Percentiles rank a stretch among this genome's conserved stretches.
phyloP scores from a whole-genome alignment of 2,113 vertebrate species.

The Dendropsophus ebraccatus region DNA sequence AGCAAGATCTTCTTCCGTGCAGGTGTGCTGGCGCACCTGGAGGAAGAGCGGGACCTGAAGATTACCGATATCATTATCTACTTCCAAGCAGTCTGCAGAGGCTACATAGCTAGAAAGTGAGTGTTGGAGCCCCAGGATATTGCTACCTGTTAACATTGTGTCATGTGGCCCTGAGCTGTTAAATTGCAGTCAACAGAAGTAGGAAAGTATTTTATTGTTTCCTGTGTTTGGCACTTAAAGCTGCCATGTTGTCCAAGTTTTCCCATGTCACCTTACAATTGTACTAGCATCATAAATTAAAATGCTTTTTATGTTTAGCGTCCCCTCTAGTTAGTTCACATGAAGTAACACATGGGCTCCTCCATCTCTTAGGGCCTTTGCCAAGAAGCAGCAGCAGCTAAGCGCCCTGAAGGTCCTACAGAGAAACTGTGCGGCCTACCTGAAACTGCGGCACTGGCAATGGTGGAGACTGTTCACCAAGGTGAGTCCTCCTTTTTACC shows the following conservation, averaged over 20 bases:
- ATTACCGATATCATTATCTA: conserved; percentile 98
- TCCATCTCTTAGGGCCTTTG: conserved; percentile 82
- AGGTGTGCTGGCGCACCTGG: conserved; percentile 94
- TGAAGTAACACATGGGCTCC: neutral
- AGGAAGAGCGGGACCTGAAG: conserved; percentile 96
- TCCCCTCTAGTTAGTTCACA: no score
- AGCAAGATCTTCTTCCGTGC: conserved; percentile 99
- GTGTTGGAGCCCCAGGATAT: no score
- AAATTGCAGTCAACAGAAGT: no score
- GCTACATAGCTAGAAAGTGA: conserved; percentile 95
- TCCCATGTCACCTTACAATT: no score
- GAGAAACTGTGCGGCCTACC: conserved; percentile 95
- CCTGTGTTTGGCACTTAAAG: no score
- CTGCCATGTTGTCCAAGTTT: no score
- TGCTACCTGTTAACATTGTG: no score
- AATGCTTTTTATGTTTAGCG: no score
- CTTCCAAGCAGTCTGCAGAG: conserved; percentile 96
- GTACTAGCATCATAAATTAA: no score
- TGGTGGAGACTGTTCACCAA: conserved; percentile 99
- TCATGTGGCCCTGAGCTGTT: no score
- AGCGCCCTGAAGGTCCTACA: conserved; percentile 96
- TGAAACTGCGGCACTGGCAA: conserved; percentile 97
- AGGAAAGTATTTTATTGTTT: no score
- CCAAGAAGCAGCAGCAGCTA: conserved; percentile 96
- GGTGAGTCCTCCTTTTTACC: conserved; percentile 64